These are phyloP conservation scores for Eremobia ochroleuca DNA, from an alignment of 2,888 invertebrate genomes.

Conservation along the genomic window DNA sequence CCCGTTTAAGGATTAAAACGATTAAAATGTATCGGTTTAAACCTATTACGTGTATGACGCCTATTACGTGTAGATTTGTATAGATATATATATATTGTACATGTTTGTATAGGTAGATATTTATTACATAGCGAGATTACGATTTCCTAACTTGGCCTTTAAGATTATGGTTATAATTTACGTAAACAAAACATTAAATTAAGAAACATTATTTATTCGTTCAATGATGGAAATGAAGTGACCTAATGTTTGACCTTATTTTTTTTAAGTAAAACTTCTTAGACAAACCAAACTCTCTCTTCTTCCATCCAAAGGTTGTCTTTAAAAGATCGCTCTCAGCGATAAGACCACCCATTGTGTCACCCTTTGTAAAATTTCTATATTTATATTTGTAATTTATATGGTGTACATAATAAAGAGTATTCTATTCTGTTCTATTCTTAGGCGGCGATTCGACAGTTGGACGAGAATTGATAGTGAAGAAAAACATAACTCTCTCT, in stretches of 20 bases:
- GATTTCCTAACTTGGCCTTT: neutral
- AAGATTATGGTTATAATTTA: neutral
- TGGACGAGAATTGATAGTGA: neutral
- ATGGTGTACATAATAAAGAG: no score
- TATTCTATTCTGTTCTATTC: no score
- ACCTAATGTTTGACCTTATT: neutral
- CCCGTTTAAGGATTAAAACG: neutral
- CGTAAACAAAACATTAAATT: neutral
- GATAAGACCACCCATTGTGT: no score
- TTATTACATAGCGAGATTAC: neutral
- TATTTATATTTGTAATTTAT: no score
- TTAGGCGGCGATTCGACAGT: neutral
- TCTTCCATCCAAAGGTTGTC: no score
- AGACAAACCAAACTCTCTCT: no score
- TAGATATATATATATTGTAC: no score
- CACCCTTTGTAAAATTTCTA: no score
- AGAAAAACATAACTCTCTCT: neutral
- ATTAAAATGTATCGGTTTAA: neutral
- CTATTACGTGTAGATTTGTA: no score
- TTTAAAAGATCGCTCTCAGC: no score
- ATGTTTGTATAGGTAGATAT: neutral
- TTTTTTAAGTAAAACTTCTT: neutral
- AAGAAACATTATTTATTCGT: neutral
- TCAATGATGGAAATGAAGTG: neutral
- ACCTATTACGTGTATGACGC: no score